A percentile compares a stretch with the other conserved stretches of the same genome.
Conservation (phyloP, 2,797 vertebrate genomes). For the Coregonus ussuriensis region DNA sequence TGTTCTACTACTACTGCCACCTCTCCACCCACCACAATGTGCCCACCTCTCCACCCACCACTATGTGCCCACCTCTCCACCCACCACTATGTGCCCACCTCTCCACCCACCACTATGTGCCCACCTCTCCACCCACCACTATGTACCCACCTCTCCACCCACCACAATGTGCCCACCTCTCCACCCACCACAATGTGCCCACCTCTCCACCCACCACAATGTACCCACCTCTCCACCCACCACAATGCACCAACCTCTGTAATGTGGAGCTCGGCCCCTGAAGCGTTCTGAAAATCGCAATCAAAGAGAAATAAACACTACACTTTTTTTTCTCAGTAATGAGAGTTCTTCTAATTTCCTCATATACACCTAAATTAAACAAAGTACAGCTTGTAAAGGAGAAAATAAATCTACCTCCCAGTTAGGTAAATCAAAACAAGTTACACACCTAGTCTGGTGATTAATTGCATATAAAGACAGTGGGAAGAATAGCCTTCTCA, state of each 20-base stretch:
- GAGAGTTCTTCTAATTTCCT: constrained; percentile 40
- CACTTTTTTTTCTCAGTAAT: constrained; percentile 50
- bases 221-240: too few relatives aligned
- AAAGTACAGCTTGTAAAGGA: constrained; percentile 50
- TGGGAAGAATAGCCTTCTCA: constrained; percentile 41
- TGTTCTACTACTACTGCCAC: not conserved
- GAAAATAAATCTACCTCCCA: constrained; percentile 21
- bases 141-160: too few relatives aligned
- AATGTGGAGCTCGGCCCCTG: constrained; percentile 52
- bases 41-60: too few relatives aligned
- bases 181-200: too few relatives aligned
- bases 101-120: too few relatives aligned
- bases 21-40: not conserved
- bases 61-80: too few relatives aligned
- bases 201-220: too few relatives aligned
- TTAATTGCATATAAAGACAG: constrained; percentile 64
- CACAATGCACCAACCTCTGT: too few relatives aligned
- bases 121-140: too few relatives aligned
- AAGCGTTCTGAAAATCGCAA: constrained; percentile 33
- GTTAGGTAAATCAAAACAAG: constrained; percentile 48
- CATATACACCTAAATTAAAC: constrained; percentile 41
- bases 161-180: too few relatives aligned
- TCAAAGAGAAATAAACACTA: constrained; percentile 45
- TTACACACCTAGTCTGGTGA: too few relatives aligned
- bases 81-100: too few relatives aligned